Conservation (phyloP, 2,797 vertebrate species). For the Glossophaga mutica region DNA sequence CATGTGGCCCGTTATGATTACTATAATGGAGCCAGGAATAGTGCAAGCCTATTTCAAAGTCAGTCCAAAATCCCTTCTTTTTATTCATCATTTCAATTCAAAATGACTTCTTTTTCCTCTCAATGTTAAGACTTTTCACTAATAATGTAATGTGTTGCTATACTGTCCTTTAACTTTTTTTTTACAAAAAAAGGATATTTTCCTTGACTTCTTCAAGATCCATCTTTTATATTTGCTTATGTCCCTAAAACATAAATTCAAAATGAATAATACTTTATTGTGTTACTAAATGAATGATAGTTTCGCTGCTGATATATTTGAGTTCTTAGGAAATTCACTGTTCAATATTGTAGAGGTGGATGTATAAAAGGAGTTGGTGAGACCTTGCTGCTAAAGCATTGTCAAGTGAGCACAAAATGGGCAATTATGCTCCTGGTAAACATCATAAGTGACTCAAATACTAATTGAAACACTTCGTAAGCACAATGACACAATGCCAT, state of each 20-base stretch:
- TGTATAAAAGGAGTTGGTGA: background rate
- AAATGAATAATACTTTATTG: background rate
- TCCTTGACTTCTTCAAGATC: background rate
- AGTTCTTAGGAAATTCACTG: background rate
- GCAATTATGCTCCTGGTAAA: background rate
- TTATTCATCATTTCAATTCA: slow-evolving; percentile 4
- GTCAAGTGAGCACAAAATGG: background rate
- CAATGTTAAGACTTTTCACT: background rate
- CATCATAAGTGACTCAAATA: background rate
- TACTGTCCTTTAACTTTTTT: background rate
- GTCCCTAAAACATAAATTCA: background rate
- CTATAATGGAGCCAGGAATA: background rate
- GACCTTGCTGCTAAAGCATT: background rate
- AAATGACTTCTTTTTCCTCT: background rate
- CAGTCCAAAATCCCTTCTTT: background rate
- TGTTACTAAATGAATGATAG: background rate
- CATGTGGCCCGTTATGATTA: background rate
- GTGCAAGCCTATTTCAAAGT: background rate
- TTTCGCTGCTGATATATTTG: background rate
- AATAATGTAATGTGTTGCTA: background rate
- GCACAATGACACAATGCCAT: background rate
- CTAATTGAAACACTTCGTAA: background rate
- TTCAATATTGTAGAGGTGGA: background rate
- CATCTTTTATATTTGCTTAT: background rate
- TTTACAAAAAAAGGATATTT: no score